A percentile compares a stretch with the other conserved stretches of the same genome.
Evolutionary conservation across 2,797 vertebrate species (phyloP).

Genomic region (Gymnoscopelus microlampas): DNA sequence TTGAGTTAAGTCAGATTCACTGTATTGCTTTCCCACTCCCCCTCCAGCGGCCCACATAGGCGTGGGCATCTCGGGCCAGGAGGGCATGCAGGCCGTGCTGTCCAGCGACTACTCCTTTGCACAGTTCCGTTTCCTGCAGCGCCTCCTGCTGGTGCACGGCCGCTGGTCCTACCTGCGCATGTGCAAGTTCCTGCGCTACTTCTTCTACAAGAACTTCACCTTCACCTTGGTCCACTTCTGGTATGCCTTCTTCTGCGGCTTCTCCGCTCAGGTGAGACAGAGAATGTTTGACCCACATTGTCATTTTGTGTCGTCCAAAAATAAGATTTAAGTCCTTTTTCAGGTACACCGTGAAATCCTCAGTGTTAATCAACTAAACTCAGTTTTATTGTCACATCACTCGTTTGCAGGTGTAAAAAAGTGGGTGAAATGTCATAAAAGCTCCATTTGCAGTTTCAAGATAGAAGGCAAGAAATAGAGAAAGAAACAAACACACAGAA

Average conservation of each 20-base stretch:
- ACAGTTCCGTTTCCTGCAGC: constrained; percentile 93
- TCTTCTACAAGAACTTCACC: constrained; percentile 98
- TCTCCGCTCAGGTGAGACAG: constrained; percentile 93
- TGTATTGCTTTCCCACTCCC: not conserved
- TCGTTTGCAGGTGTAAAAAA: no score
- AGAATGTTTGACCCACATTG: no score
- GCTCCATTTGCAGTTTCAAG: no score
- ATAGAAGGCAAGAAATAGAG: no score
- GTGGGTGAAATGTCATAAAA: no score
- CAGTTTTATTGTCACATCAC: no score
- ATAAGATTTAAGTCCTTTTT: no score
- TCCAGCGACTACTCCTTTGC: constrained; percentile 93
- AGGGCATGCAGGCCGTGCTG: constrained; percentile 87
- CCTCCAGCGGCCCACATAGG: constrained; percentile 87
- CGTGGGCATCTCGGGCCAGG: constrained; percentile 87
- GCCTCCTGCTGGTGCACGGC: constrained; percentile 93
- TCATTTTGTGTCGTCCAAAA: no score
- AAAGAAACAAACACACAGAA: no score
- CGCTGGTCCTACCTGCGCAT: constrained; percentile 97
- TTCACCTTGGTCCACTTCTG: constrained; percentile 96
- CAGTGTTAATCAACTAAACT: no score
- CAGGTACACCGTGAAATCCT: no score
- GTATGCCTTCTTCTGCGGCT: constrained; percentile 95
- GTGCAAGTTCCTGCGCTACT: constrained; percentile 95
- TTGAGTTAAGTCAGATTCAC: no score